Evolutionary conservation across 64 coral and sea anemone species (phyloP).

Genomic region (Montipora capricornis): DNA sequence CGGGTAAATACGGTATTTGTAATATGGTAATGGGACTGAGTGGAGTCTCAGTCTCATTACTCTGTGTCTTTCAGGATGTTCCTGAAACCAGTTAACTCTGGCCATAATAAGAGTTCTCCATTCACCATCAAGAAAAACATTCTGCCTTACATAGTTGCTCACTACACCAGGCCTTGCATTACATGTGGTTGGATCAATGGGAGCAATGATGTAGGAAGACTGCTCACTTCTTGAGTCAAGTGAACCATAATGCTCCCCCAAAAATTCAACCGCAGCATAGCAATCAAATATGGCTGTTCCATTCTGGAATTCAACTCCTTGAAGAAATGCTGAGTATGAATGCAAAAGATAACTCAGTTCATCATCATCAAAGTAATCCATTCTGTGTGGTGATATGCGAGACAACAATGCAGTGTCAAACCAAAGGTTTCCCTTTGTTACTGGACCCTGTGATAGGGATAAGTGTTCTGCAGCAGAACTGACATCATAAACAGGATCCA

Average conservation of each 20-base stretch:
- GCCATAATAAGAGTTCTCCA: too few species aligned
- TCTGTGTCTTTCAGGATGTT: constrained; percentile 36
- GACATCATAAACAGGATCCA: background rate
- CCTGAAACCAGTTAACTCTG: background rate
- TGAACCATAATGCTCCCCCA: too few species aligned
- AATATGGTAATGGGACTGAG: background rate
- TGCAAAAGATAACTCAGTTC: background rate
- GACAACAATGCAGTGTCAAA: background rate
- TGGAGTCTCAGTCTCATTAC: background rate
- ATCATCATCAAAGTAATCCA: background rate
- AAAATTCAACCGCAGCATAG: too few species aligned
- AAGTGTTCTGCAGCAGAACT: background rate
- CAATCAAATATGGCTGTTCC: too few species aligned
- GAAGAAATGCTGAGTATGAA: background rate
- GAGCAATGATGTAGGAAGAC: constrained; percentile 34
- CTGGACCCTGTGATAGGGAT: background rate
- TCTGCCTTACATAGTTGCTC: constrained; percentile 42
- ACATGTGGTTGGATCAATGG: constrained; percentile 4
- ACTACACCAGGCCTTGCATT: constrained; percentile 62
- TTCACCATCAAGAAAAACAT: background rate
- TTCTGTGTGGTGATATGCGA: background rate
- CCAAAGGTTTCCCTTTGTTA: background rate
- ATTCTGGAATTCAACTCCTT: background rate
- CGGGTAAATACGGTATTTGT: too few species aligned
- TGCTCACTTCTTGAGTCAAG: too few species aligned